Base-by-base conservation (phyloP, 2,888 invertebrate species). In the Microctonus brassicae region DNA sequence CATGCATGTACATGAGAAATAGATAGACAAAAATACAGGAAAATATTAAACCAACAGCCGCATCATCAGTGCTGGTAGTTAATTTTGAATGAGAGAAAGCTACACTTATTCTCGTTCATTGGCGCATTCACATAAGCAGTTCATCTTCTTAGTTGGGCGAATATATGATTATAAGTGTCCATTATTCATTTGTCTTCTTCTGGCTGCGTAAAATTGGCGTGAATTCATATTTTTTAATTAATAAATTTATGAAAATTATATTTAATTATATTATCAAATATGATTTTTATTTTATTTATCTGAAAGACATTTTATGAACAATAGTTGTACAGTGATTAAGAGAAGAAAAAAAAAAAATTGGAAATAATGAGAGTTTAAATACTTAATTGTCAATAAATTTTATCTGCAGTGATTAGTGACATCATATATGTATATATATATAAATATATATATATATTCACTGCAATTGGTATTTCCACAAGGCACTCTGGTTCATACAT, bases 221-320 rank as follows among this genome's bases (percentile, higher is more conserved):
- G n/a, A 53, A 47, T 29, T n/a, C 33, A 47, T n/a, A 39, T 13
- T 64, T 33, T 39, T 34, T 64, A 64, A 64, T 64, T 47, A 64
- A 52, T 64, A 22, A 22, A 53, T 64, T 52, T n/a, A 7, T 47
- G 52, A 64, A 64, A 64, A 64, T 53, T 22, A 34, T 39, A 53
- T 52, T 17, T 9, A n/a, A n/a, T n/a, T n/a, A n/a, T n/a, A n/a
- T n/a, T n/a, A n/a, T n/a, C n/a, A n/a, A n/a, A n/a, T n/a, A n/a
- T n/a, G n/a, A n/a, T n/a, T n/a, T n/a, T n/a, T n/a, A n/a, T n/a
- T n/a, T n/a, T n/a, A n/a, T n/a, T n/a, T n/a, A n/a, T n/a, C n/a
- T n/a, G n/a, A n/a, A n/a, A n/a, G n/a, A 0, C 39, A 34, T 64
- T 34, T 52, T n/a, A 13, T 20, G 24, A 53, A 17, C 29, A 53